Evolutionary conservation across 2,797 vertebrate species (phyloP).

Genomic region (Acipenser oxyrinchus): DNA sequence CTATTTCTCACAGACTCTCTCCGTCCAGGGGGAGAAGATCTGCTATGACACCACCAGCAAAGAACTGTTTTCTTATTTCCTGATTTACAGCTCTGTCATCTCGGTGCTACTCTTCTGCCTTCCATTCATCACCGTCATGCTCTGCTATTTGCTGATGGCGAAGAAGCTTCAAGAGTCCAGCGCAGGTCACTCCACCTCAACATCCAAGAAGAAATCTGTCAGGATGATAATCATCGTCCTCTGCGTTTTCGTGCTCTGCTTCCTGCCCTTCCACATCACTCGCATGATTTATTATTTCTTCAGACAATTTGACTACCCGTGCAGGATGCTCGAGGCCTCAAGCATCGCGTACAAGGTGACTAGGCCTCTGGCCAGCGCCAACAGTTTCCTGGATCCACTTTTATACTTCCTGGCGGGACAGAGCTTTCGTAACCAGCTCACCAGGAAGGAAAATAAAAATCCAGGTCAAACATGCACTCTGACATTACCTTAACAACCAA

Average conservation of each 20-base stretch:
- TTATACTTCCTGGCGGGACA: conserved; percentile 88
- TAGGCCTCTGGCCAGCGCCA: conserved; percentile 80
- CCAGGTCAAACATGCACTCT: neutral
- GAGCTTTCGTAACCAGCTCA: conserved; percentile 49
- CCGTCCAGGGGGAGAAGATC: conserved; percentile 33
- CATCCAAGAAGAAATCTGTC: conserved; percentile 81
- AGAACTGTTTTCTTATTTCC: conserved; percentile 73
- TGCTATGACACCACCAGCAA: conserved; percentile 87
- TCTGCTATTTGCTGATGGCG: conserved; percentile 83
- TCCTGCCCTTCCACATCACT: conserved; percentile 89
- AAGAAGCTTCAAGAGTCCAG: conserved; percentile 66
- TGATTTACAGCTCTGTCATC: conserved; percentile 79
- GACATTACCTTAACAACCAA: too few species aligned
- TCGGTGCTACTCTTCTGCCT: conserved; percentile 75
- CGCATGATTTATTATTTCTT: conserved; percentile 87
- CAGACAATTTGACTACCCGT: conserved; percentile 67
- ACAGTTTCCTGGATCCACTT: conserved; percentile 90
- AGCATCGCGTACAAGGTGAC: conserved; percentile 87
- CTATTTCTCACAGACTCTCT: conserved; percentile 76
- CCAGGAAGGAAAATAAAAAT: conserved; percentile 24
- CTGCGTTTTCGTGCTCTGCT: conserved; percentile 78
- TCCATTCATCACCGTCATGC: conserved; percentile 78
- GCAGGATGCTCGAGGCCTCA: conserved; percentile 64
- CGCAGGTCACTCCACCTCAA: conserved; percentile 45
- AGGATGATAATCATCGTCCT: conserved; percentile 89